Percentiles rank a stretch among this genome's conserved stretches.
Evolutionary conservation across 1,140 invertebrate genomes (phyloP).

Genomic region (Cotesia vestalis): DNA sequence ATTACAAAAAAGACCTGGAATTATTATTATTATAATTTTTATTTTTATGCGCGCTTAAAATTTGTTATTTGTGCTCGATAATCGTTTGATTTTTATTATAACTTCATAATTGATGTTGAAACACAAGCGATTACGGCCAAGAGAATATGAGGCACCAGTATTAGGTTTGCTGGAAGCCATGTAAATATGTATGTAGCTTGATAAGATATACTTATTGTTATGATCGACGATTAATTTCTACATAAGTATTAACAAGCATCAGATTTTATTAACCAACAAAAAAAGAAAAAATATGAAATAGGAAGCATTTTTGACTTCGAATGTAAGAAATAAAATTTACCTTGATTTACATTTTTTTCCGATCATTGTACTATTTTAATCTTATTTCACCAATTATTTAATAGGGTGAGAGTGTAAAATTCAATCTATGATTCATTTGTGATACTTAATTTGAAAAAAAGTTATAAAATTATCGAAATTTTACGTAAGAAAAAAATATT

Average conservation of each 20-base stretch:
- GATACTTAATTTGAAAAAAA: neutral
- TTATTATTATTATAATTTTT: slow-evolving; percentile 11
- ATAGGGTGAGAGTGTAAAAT: slow-evolving; percentile 25
- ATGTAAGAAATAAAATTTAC: slow-evolving; percentile 7
- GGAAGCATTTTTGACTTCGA: neutral
- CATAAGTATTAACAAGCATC: slow-evolving; percentile 12
- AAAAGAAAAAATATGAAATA: slow-evolving; percentile 11
- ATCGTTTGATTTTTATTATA: slow-evolving; percentile 25
- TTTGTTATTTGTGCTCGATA: slow-evolving; percentile 7
- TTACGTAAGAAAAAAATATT: too few relatives aligned
- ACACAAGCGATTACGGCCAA: slow-evolving; percentile 10
- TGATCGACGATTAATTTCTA: slow-evolving; percentile 52
- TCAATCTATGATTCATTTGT: slow-evolving; percentile 1
- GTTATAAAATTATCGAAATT: neutral
- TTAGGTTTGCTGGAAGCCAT: slow-evolving; percentile 41
- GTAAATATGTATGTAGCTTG: slow-evolving; percentile 66
- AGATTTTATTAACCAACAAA: slow-evolving; percentile 21
- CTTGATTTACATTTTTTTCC: slow-evolving; percentile 11
- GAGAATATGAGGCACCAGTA: slow-evolving; percentile 28
- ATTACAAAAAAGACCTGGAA: neutral
- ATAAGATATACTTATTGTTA: slow-evolving; percentile 65
- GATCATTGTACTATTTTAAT: neutral
- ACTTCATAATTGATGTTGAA: neutral
- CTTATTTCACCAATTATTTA: neutral
- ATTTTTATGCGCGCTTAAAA: slow-evolving; percentile 1